phyloP scores from a whole-genome alignment of 1,140 invertebrate genomes.

The Liolophura sinensis region DNA sequence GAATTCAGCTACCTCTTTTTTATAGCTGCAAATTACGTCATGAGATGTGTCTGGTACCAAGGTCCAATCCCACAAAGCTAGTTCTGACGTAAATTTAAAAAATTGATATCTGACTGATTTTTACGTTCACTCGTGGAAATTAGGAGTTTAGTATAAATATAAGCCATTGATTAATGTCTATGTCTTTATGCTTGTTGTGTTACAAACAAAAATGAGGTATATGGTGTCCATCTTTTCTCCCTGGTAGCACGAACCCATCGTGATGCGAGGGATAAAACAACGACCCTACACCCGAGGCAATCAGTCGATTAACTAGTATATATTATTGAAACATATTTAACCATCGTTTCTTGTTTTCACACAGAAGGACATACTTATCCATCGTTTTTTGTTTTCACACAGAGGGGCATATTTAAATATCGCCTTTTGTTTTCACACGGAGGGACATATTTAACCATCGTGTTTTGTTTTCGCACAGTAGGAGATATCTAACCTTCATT shows the following conservation, averaged over 20 bases:
- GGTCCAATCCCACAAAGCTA: no score
- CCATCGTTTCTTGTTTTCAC: neutral
- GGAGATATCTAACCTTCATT: slow-evolving; percentile 32
- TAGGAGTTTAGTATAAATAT: no score
- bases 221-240: neutral
- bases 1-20: no score
- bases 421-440: slow-evolving; percentile 23
- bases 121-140: no score
- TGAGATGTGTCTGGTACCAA: no score
- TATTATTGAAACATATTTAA: neutral
- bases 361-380: no score
- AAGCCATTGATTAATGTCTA: neutral
- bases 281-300: neutral
- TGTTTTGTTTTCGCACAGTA: slow-evolving; percentile 23
- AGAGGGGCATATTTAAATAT: slow-evolving; percentile 37
- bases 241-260: neutral
- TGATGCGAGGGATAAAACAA: neutral
- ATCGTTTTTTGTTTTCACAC: slow-evolving; percentile 12
- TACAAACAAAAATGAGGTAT: neutral
- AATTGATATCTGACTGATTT: no score
- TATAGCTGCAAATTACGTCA: no score
- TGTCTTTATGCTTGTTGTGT: neutral
- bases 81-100: no score
- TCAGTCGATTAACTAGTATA: neutral
- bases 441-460: slow-evolving; percentile 35